Base-by-base conservation (phyloP, 1,140 invertebrate genomes). In the Lethrus apterus region DNA sequence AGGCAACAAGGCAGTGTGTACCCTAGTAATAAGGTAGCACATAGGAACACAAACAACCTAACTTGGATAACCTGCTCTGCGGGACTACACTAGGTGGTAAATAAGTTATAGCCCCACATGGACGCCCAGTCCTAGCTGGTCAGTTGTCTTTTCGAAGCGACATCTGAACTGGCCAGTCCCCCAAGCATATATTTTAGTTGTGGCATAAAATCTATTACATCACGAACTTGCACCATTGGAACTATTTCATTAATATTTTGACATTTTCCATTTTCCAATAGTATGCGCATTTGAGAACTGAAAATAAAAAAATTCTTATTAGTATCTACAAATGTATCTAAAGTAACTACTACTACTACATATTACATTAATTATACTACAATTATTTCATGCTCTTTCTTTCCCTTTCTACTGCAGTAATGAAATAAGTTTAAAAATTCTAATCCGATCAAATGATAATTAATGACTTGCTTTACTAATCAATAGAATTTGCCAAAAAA, bases 181-280 rank as follows among this genome's bases (percentile, higher is more conserved):
- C 68, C 69, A 61, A 86, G 74, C 77, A 89, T 84, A 66, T 86
- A 87, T 60, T 84, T 85, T 63, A 89, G 70, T 65, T 89, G 87
- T n/a, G 82, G 83, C 84, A 89, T 86, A 63, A 78, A 88, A 52
- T 82, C 79, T 70, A 87, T 83, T 40, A 90, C 81, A 68, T 82
- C 84, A 46, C 81, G 77, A 44, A 89, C 82, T 69, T 84, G 82
- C 30, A 90, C 84, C 46, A 90, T 66, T 17, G 84, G 78, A 54
- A 83, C 59, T 29, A 70, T 69, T 36, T 79, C 78, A 45, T 70
- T 78, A 31, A 19, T 8, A 23, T 38, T 38, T 38, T 20, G 33
- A 38, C 14, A 34, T 34, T 29, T 29, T 29, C 23, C 40, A 14
- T 42, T 42, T 42, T 30, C 32, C 32, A 42, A 42, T 21, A 40